Base-by-base conservation (phyloP, 2,797 vertebrate genomes). In the Loris lydekkerianus region DNA sequence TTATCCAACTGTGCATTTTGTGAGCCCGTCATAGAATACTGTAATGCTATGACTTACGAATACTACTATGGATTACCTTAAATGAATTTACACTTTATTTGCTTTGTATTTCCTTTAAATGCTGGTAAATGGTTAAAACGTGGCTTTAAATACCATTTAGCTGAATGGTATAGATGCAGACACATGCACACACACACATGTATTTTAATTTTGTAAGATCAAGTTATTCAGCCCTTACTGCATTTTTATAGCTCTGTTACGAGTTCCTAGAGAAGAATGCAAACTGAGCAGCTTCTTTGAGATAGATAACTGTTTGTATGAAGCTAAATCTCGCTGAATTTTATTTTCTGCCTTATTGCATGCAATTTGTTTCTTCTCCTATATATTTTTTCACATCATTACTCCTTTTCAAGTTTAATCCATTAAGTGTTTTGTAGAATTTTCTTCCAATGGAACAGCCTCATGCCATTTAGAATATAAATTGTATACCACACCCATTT, bases 261-360 rank as follows among this genome's bases (percentile, higher is more conserved):
- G 69, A 77, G 15, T 94, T 93, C 10, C 37, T n/a, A 60, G 69
- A 46, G 83, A 77, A 82, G n/a, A 93, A 85, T n/a, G 40, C 25
- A 72, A 69, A 91, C 65, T 4, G 69, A 69, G 18, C 5, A 31
- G 29, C n/a, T 46, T 93, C 80, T 96, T 31, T 70, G 81, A 56
- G 65, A 73, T 95, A 56, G 65, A 73, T 95, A 82, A 63, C 86
- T 93, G 78, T 86, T 94, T 96, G 86, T 93, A 91, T 70, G 95
- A 95, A 92, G 81, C 89, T 86, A 92, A 96, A 93, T 97, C 92
- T 95, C 95, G 70, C 49, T 95, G 95, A 95, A 97, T 97, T 98
- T 97, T 97, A 98, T 97, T 98, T 98, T 98, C 97, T 97, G 97
- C 97, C 94, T 97, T 98, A 97, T 98, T 97, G 96, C 89, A 94